phyloP scores from a whole-genome alignment of 2,113 vertebrate species.

The Thunnus maccoyii region DNA sequence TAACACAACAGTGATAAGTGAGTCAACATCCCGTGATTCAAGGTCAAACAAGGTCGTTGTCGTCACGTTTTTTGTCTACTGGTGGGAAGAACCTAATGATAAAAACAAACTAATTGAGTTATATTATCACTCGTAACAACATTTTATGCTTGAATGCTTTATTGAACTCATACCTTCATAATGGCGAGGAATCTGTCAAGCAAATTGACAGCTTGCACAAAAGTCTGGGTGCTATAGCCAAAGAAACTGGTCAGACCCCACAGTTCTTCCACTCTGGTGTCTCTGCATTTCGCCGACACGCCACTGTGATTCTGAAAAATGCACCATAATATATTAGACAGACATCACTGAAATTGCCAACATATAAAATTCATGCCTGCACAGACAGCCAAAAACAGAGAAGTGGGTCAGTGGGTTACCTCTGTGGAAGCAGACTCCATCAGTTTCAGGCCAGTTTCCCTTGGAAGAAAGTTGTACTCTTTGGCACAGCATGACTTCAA shows the following conservation, averaged over 20 bases:
- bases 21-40: slow-evolving; percentile 13
- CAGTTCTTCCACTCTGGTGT: slow-evolving; percentile 93
- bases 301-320: slow-evolving; percentile 86
- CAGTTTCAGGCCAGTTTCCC: slow-evolving; percentile 90
- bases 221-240: slow-evolving; percentile 94
- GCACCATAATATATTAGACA: slow-evolving; percentile 2
- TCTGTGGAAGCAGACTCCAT: slow-evolving; percentile 89
- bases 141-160: neutral
- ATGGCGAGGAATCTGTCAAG: slow-evolving; percentile 95
- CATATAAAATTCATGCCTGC: too few relatives aligned
- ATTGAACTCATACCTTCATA: slow-evolving; percentile 90
- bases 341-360: neutral
- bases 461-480: slow-evolving; percentile 91
- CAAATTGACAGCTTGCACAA: slow-evolving; percentile 95
- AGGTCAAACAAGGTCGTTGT: neutral
- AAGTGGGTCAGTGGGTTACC: slow-evolving; percentile 79
- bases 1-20: slow-evolving; percentile 15
- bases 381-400: neutral
- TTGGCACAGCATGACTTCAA: slow-evolving; percentile 90
- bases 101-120: neutral
- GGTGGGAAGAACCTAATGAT: neutral
- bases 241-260: slow-evolving; percentile 96
- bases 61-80: neutral
- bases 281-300: slow-evolving; percentile 92
- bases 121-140: neutral